Base-by-base conservation (phyloP, 2,888 invertebrate genomes). In the Eupithecia pulchellata region DNA sequence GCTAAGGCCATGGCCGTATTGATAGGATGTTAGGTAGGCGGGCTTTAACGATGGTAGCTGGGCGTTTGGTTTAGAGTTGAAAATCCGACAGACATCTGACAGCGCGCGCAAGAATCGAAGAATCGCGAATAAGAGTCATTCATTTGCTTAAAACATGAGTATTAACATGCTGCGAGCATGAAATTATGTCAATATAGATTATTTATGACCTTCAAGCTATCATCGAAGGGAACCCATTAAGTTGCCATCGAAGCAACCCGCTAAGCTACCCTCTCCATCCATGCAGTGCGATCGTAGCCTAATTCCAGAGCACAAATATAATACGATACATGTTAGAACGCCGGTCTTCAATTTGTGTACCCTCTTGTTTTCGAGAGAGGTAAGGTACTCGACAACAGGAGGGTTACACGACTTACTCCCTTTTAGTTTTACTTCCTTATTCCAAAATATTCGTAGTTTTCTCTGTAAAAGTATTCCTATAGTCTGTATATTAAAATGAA, bases 361-460 rank as follows among this genome's bases (percentile, higher is more conserved):
- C 42, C 42, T 42, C n/a, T n/a, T 42, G 42, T 42, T 42, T 42
- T 42, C 42, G n/a, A 42, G 42, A 42, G 42, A 42, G 4, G 42
- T 42, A 20, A 42, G 42, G 42, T 42, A 42, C 42, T 42, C 8
- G n/a, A 42, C n/a, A n/a, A 42, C 42, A 42, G n/a, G 42, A 42
- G n/a, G 42, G 42, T 4, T 20, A 8, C 42, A 8, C n/a, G 42
- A 42, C n/a, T 42, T n/a, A n/a, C 42, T 42, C 42, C 2, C 0
- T 6, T 42, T 42, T 8, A 42, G n/a, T n/a, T n/a, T n/a, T n/a
- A n/a, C n/a, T n/a, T n/a, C n/a, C 9, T n/a, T 42, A 6, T 42
- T 42, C 42, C 4, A 42, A 42, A n/a, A n/a, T 8, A n/a, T n/a
- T 42, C 39, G n/a, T 42, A n/a, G 42, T 8, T 20, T 20, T n/a